Conservation (phyloP, 2,113 vertebrate genomes). For the Camelus dromedarius region DNA sequence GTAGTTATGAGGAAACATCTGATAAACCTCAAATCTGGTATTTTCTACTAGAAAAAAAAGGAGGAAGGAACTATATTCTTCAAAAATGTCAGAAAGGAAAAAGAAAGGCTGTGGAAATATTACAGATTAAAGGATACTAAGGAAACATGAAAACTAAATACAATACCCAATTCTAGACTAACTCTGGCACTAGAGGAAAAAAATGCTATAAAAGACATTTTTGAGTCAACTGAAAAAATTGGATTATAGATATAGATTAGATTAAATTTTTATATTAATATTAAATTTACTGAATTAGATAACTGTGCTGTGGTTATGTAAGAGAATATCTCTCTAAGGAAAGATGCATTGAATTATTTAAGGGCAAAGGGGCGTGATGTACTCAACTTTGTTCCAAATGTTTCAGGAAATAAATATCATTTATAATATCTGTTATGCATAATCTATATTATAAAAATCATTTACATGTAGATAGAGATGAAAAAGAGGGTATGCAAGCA, state of each 20-base stretch:
- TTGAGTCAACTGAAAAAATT: not conserved
- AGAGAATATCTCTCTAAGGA: not conserved
- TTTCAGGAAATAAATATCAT: not conserved
- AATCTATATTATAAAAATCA: not conserved
- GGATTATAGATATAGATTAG: not conserved
- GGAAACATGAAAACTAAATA: not conserved
- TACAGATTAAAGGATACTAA: not conserved
- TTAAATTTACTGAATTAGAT: slow-evolving; percentile 43
- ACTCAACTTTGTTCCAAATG: not conserved
- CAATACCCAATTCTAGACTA: not conserved
- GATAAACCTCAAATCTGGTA: not conserved
- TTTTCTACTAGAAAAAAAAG: not conserved
- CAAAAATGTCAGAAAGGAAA: not conserved
- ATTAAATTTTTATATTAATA: slow-evolving; percentile 43
- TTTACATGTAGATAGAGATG: not conserved
- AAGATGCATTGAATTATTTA: slow-evolving; percentile 49
- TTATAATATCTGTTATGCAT: not conserved
- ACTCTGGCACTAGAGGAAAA: not conserved
- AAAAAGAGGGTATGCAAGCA: not conserved
- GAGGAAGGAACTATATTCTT: not conserved
- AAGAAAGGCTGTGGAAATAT: not conserved
- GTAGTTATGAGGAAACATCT: not conserved
- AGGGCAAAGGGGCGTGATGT: not conserved
- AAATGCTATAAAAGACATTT: not conserved
- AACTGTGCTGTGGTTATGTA: not conserved